Base-by-base conservation (phyloP, 2,888 invertebrate species). In the Apantesis nais region DNA sequence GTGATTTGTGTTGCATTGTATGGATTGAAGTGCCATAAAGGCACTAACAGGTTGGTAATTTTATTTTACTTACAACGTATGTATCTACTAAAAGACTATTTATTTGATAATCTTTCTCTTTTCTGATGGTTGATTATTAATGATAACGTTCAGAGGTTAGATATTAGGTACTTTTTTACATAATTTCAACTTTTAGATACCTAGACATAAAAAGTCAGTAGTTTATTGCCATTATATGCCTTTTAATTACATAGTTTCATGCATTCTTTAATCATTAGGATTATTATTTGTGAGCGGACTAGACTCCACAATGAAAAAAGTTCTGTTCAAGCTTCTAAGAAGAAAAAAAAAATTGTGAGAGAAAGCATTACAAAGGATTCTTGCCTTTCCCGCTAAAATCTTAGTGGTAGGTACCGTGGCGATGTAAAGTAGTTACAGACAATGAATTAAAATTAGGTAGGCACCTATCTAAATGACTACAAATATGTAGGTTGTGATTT, bases 1-100 rank as follows among this genome's bases (percentile, higher is more conserved):
- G 83, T 82, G 79, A 73, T 72, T 76, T 79, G 76, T 81, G 74
- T 76, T 79, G 72, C 77, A 76, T 65, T 72, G 66, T 76, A 69
- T 83, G 79, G 78, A 82, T 81, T 77, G 70, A 75, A 83, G 82
- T 82, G 82, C 82, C 82, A 76, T 70, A 73, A 61, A 73, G 82
- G 82, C 82, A 82, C 83, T 82, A 63, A 75, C 66, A 82, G 81
- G 81, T 81, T 76, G 39, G 77, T 76, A 63, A 37, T 55, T 39
- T 63, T 34, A 37, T 60, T 39, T 58, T 14, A 55, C 12, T 29
- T 25, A 12, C 25, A 16, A 1, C 16, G 5, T 44, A 44, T 16
- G 29, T 14, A 58, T 2, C 9, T 11, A n/a, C 52, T 52, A 14
- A 29, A 16, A 58, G 58, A 29, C 25, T 58, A 58, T 29, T 29